A percentile compares a stretch with the other conserved stretches of the same genome.
phyloP scores from a whole-genome alignment of 2,888 invertebrate species.

The Chrysodeixis includens region DNA sequence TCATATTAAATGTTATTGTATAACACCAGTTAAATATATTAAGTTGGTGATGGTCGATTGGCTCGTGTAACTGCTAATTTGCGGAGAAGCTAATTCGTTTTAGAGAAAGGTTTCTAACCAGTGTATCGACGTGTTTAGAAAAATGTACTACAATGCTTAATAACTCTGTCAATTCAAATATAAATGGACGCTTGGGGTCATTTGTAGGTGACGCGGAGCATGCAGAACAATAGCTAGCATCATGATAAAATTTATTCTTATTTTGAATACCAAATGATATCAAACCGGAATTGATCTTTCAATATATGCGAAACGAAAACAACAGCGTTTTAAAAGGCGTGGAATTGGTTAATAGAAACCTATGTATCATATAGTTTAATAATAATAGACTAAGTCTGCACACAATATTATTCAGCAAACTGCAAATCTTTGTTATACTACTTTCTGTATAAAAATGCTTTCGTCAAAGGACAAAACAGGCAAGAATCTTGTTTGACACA shows the following conservation, averaged over 20 bases:
- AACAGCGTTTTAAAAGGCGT: not conserved
- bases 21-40: conserved; percentile 51
- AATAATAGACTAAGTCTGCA: too few relatives aligned
- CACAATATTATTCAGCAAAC: too few relatives aligned
- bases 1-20: conserved; percentile 56
- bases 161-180: conserved; percentile 9
- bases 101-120: conserved; percentile 46
- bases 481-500: not conserved
- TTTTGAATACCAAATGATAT: conserved; percentile 11
- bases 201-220: conserved; percentile 21
- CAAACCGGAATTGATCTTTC: not conserved
- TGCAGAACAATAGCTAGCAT: conserved; percentile 17
- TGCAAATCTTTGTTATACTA: too few relatives aligned
- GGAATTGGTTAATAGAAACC: too few relatives aligned
- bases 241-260: conserved; percentile 7
- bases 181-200: conserved; percentile 16
- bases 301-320: not conserved
- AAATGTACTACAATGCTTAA: not conserved
- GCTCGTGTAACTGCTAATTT: conserved; percentile 47
- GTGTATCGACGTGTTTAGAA: conserved; percentile 28
- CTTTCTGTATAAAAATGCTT: too few relatives aligned
- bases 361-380: too few relatives aligned
- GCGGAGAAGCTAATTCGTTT: conserved; percentile 30
- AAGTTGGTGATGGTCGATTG: conserved; percentile 43
- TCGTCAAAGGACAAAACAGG: too few relatives aligned